Evolutionary conservation across 1,140 invertebrate genomes (phyloP).

Genomic region (Orchestia grillus): DNA sequence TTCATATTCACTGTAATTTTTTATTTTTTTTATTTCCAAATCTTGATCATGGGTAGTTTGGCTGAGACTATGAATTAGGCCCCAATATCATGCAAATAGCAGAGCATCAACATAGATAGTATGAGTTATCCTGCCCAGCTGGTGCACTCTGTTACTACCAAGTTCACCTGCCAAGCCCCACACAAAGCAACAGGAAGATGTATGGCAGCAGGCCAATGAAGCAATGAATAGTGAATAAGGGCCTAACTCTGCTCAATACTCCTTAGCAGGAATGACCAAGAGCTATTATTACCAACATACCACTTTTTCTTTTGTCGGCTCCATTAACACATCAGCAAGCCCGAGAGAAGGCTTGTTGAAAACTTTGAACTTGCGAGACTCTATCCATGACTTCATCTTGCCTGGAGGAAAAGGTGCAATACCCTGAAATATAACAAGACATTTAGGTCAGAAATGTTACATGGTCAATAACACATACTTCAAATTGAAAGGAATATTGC

Average conservation of each 20-base stretch:
- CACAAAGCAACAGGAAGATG: not conserved
- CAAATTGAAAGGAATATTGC: not conserved
- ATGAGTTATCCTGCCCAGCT: not conserved
- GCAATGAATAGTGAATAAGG: too few species aligned
- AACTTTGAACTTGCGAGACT: conserved; percentile 42
- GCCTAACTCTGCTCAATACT: too few species aligned
- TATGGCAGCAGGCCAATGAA: too few species aligned
- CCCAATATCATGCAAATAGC: not conserved
- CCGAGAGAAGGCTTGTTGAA: conserved; percentile 46
- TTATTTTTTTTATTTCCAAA: not conserved
- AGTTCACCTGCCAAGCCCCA: not conserved
- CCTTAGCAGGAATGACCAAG: too few species aligned
- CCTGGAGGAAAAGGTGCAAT: not conserved
- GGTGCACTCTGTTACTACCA: not conserved
- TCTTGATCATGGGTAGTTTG: not conserved
- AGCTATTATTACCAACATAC: not conserved
- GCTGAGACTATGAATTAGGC: not conserved
- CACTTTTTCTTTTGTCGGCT: conserved; percentile 44
- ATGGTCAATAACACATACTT: not conserved
- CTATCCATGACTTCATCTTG: conserved; percentile 39
- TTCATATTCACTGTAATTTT: not conserved
- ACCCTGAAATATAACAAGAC: not conserved
- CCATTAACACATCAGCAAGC: conserved; percentile 33
- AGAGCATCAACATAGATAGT: not conserved
- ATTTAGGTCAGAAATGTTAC: not conserved